Percentiles rank a stretch among this genome's conserved stretches.
These are phyloP conservation scores for Clarias pachynema DNA, from an alignment of 2,797 vertebrate species.

Conservation along the genomic window DNA sequence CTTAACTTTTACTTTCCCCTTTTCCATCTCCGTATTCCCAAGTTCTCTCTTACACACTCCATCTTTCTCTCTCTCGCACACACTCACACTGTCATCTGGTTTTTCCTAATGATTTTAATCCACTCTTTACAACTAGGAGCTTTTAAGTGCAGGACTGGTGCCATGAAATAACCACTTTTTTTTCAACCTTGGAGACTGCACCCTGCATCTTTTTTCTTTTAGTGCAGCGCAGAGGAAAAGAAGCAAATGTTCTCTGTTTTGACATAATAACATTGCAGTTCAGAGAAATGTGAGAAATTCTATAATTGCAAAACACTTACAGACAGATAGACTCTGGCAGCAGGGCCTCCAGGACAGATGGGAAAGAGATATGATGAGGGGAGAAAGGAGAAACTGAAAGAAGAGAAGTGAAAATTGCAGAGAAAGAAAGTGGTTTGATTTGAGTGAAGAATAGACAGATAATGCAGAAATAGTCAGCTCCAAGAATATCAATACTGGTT, in stretches of 20 bases:
- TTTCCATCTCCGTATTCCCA: slow-evolving; percentile 3
- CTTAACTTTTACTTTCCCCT: slow-evolving; percentile 21
- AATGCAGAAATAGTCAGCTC: neutral
- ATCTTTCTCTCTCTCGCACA: neutral
- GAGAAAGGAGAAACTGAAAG: neutral
- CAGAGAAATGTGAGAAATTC: slow-evolving; percentile 4
- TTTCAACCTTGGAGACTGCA: slow-evolving; percentile 1
- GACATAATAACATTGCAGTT: slow-evolving; percentile 38
- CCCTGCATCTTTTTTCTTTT: slow-evolving; percentile 13
- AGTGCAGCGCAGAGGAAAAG: slow-evolving; percentile 12
- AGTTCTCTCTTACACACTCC: neutral
- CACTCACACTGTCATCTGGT: slow-evolving; percentile 15
- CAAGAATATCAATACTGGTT: neutral
- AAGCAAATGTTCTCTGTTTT: slow-evolving; percentile 38
- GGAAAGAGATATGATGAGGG: neutral
- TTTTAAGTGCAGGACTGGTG: neutral
- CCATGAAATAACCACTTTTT: neutral
- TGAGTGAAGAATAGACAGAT: neutral
- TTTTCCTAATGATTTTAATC: slow-evolving; percentile 7
- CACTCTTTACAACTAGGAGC: neutral
- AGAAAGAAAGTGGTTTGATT: neutral
- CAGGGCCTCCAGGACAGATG: slow-evolving; percentile 34
- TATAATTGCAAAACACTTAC: slow-evolving; percentile 17
- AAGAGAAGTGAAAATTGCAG: neutral
- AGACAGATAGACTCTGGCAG: slow-evolving; percentile 20